Evolutionary conservation across 2,888 invertebrate species (phyloP).

Genomic region (Pediacus dermestoides): DNA sequence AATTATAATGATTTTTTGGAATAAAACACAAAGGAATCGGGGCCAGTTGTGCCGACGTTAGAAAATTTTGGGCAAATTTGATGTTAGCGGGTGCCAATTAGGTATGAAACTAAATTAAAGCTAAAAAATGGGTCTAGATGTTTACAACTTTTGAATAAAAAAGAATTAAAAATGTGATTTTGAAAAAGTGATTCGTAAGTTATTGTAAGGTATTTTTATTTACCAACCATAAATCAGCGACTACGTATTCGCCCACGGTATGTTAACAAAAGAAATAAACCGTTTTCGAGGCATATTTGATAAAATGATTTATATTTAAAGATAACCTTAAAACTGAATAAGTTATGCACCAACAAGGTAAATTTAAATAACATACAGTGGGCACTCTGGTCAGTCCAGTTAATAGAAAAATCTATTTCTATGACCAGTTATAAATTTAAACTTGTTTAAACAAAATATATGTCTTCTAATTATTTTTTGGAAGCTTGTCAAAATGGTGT

Average conservation of each 20-base stretch:
- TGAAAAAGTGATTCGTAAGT: no score
- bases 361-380: conserved; percentile 21
- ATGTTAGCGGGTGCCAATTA: no score
- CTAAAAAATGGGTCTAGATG: no score
- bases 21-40: no score
- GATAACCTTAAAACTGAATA: conserved; percentile 18
- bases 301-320: conserved; percentile 8
- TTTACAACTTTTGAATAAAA: no score
- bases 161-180: no score
- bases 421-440: conserved; percentile 39
- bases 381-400: conserved; percentile 16
- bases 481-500: conserved; percentile 40
- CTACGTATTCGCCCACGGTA: conserved; percentile 15
- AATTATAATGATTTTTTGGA: no score
- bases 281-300: conserved; percentile 15
- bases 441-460: conserved; percentile 32
- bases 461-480: conserved; percentile 43
- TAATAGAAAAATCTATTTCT: conserved; percentile 27
- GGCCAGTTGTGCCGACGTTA: no score
- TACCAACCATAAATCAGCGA: no score
- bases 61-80: no score
- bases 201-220: no score
- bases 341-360: conserved; percentile 15
- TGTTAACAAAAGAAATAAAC: conserved; percentile 12
- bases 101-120: no score